Percentiles rank a stretch among this genome's conserved stretches.
phyloP scores from a whole-genome alignment of 2,888 invertebrate species.

The Neria commutata region DNA sequence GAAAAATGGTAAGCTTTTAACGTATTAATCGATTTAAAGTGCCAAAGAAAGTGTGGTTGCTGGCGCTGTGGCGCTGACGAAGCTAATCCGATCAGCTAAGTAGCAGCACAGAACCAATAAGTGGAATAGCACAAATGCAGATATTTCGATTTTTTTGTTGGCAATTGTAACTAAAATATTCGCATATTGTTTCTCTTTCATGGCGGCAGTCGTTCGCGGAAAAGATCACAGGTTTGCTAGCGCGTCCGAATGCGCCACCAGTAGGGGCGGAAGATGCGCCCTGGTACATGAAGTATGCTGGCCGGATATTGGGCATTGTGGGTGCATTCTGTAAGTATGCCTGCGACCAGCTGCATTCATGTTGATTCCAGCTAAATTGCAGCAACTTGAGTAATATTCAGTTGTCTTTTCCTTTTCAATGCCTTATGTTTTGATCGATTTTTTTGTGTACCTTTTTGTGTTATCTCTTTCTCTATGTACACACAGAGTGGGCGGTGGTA shows the following conservation, averaged over 20 bases:
- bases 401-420: no score
- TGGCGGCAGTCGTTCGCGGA: constrained; percentile 67
- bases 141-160: background rate
- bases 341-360: no score
- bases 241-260: constrained; percentile 74
- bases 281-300: constrained; percentile 89
- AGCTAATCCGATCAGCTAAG: no score
- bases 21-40: no score
- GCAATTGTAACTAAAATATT: constrained; percentile 20
- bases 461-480: constrained; percentile 19
- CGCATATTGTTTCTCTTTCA: constrained; percentile 57
- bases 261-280: constrained; percentile 80
- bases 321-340: constrained; percentile 79
- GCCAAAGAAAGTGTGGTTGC: no score
- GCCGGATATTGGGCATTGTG: constrained; percentile 80
- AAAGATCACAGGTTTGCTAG: constrained; percentile 80
- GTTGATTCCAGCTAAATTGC: no score
- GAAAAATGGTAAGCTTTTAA: constrained; percentile 18
- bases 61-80: no score
- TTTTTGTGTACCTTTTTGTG: constrained; percentile 16
- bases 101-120: background rate
- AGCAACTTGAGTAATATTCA: no score
- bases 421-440: no score
- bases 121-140: background rate
- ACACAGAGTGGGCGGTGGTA: no score